Base-by-base conservation (phyloP, 2,113 vertebrate genomes). In the Aplodontia rufa region DNA sequence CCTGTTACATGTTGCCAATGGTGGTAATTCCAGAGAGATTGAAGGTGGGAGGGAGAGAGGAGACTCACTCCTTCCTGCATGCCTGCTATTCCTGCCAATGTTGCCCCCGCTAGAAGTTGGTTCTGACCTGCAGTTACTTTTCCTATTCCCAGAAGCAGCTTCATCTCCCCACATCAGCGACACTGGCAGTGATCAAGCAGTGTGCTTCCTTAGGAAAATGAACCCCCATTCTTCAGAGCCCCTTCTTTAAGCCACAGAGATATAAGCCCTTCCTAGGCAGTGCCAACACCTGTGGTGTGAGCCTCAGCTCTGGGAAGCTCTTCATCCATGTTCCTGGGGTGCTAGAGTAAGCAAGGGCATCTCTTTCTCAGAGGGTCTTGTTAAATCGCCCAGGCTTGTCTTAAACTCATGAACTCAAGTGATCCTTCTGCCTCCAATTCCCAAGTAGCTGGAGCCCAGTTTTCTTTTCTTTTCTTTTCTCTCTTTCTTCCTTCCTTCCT, bases 21-120 rank as follows among this genome's bases (percentile, higher is more conserved):
- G 28, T 83, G 78, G 40, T 85, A 47, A 80, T 87, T 87, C 91
- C 91, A 85, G 64, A 58, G 82, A 87, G 66, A 58, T 90, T 37
- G 58, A 82, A 72, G 32, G 83, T 71, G 55, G 74, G 28, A 84
- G 42, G 40, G 35, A 88, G 84, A 88, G 58, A 82, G 79, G 4
- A 3, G 58, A 24, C 58, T 75, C 58, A 37, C 76, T 89, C 16
- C 76, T 96, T 87, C 85, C 62, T n/a, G 81, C 45, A 16, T 12
- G 4, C 16, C 71, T 84, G 37, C 79, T 89, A 0, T 68, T 89
- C 55, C 49, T 66, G 78, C 49, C n/a, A 19, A 3, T 10, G 53
- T 60, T 55, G 64, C 37, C 32, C 6, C 22, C n/a, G 64, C 76
- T 8, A 30, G 42, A 83, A 58, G 14, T 40, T 62, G 13, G 24